These are phyloP conservation scores for Saccopteryx leptura DNA, from an alignment of 2,113 vertebrate genomes.

Conservation along the genomic window DNA sequence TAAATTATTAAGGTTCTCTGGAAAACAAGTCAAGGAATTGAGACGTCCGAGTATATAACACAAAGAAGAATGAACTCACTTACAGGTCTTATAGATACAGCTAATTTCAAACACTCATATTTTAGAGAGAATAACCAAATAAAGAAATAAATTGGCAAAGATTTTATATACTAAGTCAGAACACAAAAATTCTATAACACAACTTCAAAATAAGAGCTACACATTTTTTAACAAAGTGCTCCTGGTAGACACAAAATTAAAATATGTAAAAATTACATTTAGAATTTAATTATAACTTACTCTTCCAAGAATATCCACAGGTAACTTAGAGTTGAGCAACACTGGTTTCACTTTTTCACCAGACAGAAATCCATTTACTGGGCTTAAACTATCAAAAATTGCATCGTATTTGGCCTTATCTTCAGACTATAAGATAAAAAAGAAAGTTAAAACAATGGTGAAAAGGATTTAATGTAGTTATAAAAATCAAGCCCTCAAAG, in stretches of 20 bases:
- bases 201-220: slow-evolving; percentile 52
- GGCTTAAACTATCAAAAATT: slow-evolving; percentile 97
- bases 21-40: slow-evolving; percentile 52
- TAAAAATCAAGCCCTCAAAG: slow-evolving; percentile 65
- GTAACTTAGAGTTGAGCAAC: slow-evolving; percentile 98
- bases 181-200: slow-evolving; percentile 46
- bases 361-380: slow-evolving; percentile 94
- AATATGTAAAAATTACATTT: slow-evolving; percentile 68
- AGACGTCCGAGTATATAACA: neutral
- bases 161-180: slow-evolving; percentile 58
- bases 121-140: slow-evolving; percentile 31
- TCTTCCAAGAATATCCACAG: slow-evolving; percentile 98
- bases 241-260: slow-evolving; percentile 36
- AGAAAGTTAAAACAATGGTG: slow-evolving; percentile 66
- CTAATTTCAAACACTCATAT: slow-evolving; percentile 24
- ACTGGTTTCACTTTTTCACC: slow-evolving; percentile 99
- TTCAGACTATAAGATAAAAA: slow-evolving; percentile 90
- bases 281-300: slow-evolving; percentile 88
- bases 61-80: neutral
- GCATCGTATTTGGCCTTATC: slow-evolving; percentile 98
- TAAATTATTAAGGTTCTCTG: slow-evolving; percentile 8
- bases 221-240: slow-evolving; percentile 42
- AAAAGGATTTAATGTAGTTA: slow-evolving; percentile 51
- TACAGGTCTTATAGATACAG: neutral
- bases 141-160: slow-evolving; percentile 20